A percentile compares a stretch with the other conserved stretches of the same genome.
These are phyloP conservation scores for Piaya cayana DNA, from an alignment of 2,113 vertebrate genomes.

Conservation along the genomic window DNA sequence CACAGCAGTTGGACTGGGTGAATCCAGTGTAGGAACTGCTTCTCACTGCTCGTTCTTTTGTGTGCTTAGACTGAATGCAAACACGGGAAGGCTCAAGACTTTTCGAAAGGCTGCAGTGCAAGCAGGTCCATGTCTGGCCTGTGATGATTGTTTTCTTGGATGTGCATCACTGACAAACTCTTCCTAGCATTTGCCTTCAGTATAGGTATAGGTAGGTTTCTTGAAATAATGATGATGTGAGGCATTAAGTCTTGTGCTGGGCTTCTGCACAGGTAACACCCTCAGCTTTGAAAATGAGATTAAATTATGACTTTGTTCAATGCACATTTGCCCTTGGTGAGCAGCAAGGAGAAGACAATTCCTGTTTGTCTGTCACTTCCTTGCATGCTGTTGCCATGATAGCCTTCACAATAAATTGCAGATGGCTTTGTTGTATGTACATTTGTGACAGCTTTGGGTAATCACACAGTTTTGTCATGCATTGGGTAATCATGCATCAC, in stretches of 20 bases:
- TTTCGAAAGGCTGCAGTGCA: not conserved
- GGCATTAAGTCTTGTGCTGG: not conserved
- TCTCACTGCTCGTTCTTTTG: not conserved
- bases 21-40: not conserved
- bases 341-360: not conserved
- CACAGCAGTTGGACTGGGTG: not conserved
- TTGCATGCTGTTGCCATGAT: not conserved
- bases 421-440: not conserved
- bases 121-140: not conserved
- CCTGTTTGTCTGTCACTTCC: not conserved
- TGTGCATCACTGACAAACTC: not conserved
- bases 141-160: not conserved
- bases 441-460: not conserved
- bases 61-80: not conserved
- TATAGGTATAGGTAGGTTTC: not conserved
- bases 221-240: not conserved
- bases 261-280: not conserved
- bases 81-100: not conserved
- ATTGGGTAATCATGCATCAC: not conserved
- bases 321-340: not conserved
- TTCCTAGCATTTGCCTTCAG: not conserved
- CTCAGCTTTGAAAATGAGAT: not conserved
- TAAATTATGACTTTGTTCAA: not conserved
- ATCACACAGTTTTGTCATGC: not conserved
- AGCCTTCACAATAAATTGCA: not conserved